Percentiles rank a stretch among this genome's conserved stretches.
phyloP scores from a whole-genome alignment of 1,140 invertebrate genomes.

The Armadillidium nasatum region DNA sequence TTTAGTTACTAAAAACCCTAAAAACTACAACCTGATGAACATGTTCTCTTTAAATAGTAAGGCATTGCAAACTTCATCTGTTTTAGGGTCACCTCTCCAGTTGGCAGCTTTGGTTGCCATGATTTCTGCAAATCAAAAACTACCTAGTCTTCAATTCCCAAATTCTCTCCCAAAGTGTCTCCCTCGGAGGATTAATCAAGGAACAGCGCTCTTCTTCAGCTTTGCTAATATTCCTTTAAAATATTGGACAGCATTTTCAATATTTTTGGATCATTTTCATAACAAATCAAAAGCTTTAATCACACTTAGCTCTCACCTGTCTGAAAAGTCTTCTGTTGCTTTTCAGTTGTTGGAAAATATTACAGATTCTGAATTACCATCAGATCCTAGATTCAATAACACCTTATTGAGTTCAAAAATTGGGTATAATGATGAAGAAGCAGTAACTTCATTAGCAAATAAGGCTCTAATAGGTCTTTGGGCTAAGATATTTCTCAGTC shows the following conservation, averaged over 20 bases:
- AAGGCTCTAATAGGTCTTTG: background rate
- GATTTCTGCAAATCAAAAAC: too few relatives aligned
- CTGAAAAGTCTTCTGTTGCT: background rate
- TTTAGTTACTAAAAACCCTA: too few relatives aligned
- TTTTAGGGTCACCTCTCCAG: too few relatives aligned
- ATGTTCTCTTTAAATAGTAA: too few relatives aligned
- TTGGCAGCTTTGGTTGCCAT: too few relatives aligned
- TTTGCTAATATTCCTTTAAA: background rate
- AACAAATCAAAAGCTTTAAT: background rate
- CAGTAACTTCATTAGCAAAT: background rate
- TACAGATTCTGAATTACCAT: background rate
- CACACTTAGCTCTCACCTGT: background rate
- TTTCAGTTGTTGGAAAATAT: background rate
- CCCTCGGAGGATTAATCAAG: background rate
- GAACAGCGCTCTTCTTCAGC: background rate
- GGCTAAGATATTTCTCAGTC: background rate
- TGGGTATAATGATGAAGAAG: background rate
- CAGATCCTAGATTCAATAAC: background rate
- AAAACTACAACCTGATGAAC: too few relatives aligned
- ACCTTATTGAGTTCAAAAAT: background rate
- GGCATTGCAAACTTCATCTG: too few relatives aligned
- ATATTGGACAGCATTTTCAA: background rate
- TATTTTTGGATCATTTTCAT: background rate
- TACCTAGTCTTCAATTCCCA: too few relatives aligned
- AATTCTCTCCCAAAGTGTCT: too few relatives aligned